Evolutionary conservation across 2,888 invertebrate genomes (phyloP), one percentile per base, ranked within the genome.

Genomic region (Rhagonycha lutea): DNA sequence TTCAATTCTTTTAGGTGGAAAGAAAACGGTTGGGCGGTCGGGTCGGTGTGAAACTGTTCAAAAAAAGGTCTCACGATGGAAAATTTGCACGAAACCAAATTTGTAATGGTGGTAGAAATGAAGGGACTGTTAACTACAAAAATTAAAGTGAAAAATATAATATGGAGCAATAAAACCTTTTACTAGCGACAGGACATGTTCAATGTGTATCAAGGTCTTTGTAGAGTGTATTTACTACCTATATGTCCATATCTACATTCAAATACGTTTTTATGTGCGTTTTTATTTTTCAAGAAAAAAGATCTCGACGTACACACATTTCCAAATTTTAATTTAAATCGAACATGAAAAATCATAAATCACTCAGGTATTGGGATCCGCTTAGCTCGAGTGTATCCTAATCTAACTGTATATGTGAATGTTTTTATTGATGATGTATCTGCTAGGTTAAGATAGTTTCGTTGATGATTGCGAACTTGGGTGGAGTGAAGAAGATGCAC

Each of bases 121-220:
- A 47, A 47, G 47, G 47, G 47, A 47, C 47, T 2, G n/a, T n/a
- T 47, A 47, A n/a, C 0, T 47, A 47, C n/a, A 47, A 47, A 47
- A n/a, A n/a, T 47, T n/a, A n/a, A 47, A 47, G 47, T 47, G 47
- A 47, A 47, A 47, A 47, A 47, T 47, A 47, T 80, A 83, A 82
- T 80, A 81, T 84, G 83, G 81, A 80, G 84, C 82, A 84, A 84
- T 84, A 84, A 83, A 83, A 83, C 84, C 85, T 84, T 81, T 85
- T 85, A 85, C 85, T 68, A 68, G 75, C 72, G 76, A 75, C 75
- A 79, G 79, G 73, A 77, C 77, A 75, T 75, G 75, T 79, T 77
- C 74, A 82, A 82, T 82, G 81, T 82, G 81, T 82, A 81, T 80
- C 82, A 82, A 82, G 82, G 82, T 82, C 81, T 81, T 76, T 73